These are phyloP conservation scores for Sphaeridia pumilis DNA, from an alignment of 2,888 invertebrate genomes.

Conservation along the genomic window DNA sequence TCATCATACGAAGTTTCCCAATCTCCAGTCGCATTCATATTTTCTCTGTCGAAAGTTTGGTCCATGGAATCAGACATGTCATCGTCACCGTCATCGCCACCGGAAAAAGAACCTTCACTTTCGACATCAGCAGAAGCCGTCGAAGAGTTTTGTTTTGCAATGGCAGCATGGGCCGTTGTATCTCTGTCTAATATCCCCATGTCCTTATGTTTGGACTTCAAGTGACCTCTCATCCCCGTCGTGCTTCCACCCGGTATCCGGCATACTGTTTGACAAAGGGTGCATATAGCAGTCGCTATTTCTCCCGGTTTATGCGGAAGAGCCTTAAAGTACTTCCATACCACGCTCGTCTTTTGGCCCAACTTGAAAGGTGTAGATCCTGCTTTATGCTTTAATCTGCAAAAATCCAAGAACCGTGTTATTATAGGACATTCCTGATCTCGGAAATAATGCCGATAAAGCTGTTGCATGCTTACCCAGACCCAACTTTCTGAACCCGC, in stretches of 20 bases:
- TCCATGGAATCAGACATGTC: slow-evolving; percentile 3
- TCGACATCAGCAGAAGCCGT: no score
- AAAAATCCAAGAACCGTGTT: not conserved
- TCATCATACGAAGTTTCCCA: not conserved
- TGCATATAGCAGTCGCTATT: slow-evolving; percentile 18
- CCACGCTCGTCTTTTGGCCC: slow-evolving; percentile 25
- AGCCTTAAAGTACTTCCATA: slow-evolving; percentile 23
- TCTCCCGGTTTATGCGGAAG: slow-evolving; percentile 8
- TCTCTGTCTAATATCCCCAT: slow-evolving; percentile 11
- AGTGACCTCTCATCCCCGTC: slow-evolving; percentile 25
- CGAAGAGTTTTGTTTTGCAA: no score
- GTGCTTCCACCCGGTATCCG: slow-evolving; percentile 25
- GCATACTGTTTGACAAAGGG: slow-evolving; percentile 19
- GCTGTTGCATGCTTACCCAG: no score
- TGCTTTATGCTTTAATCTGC: not conserved
- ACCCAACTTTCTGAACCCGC: no score
- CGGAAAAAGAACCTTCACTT: not conserved
- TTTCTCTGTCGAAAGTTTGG: slow-evolving; percentile 3
- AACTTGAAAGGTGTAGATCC: no score
- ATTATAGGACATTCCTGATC: no score
- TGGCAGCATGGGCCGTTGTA: no score
- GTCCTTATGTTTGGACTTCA: slow-evolving; percentile 20
- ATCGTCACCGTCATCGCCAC: not conserved
- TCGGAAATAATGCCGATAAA: no score
- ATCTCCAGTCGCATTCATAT: not conserved